phyloP scores from a whole-genome alignment of 2,888 invertebrate species.

The Nudaria mundana region DNA sequence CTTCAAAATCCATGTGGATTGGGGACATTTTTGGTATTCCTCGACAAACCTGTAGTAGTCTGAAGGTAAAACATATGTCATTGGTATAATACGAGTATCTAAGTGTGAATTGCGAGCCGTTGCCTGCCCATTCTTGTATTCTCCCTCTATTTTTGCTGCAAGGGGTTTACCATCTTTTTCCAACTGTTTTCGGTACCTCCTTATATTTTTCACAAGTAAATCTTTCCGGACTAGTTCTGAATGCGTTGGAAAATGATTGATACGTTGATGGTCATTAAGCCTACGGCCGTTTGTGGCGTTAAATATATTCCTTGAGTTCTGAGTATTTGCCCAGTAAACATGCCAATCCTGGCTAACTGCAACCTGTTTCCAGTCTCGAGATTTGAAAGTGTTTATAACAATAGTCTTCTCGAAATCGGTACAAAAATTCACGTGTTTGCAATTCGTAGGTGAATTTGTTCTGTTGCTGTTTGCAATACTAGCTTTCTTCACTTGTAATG shows the following conservation, averaged over 20 bases:
- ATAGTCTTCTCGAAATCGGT: constrained; percentile 59
- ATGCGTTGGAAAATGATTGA: constrained; percentile 98
- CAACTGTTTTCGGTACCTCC: constrained; percentile 94
- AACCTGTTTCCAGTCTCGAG: constrained; percentile 86
- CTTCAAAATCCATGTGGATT: constrained; percentile 99
- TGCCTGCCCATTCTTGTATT: constrained; percentile 81
- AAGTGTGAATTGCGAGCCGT: constrained; percentile 88
- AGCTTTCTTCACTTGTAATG: too few relatives aligned
- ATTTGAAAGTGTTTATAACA: constrained; percentile 55
- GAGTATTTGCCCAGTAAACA: constrained; percentile 96
- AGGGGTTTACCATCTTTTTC: constrained; percentile 94
- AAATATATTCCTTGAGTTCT: constrained; percentile 93
- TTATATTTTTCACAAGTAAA: constrained; percentile 96
- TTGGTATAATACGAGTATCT: constrained; percentile 94
- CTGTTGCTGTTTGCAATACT: too few relatives aligned
- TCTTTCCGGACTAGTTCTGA: constrained; percentile 98
- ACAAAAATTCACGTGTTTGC: neutral
- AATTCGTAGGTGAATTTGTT: neutral
- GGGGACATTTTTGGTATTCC: constrained; percentile 96
- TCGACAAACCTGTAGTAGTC: constrained; percentile 99
- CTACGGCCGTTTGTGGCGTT: constrained; percentile 68
- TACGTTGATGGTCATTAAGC: constrained; percentile 92
- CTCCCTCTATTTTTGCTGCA: constrained; percentile 86
- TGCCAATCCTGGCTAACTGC: constrained; percentile 97
- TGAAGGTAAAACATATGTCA: constrained; percentile 95